phyloP scores from a whole-genome alignment of 2,888 invertebrate genomes.

The Danaus chrysippus region DNA sequence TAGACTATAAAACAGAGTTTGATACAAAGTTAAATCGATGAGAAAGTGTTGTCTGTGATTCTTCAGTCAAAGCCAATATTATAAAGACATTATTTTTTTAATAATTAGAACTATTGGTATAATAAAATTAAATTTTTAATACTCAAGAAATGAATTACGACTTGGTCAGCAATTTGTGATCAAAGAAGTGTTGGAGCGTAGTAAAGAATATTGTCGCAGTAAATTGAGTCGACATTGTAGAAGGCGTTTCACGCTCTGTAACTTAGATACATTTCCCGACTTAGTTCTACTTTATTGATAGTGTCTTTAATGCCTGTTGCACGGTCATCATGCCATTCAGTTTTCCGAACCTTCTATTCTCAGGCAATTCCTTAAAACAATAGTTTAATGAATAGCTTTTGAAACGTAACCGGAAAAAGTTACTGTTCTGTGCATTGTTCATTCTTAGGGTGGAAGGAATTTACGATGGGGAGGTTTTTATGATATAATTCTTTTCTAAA shows the following conservation, averaged over 20 bases:
- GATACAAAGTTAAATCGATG: too few relatives aligned
- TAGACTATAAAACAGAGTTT: too few relatives aligned
- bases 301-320: constrained; percentile 44
- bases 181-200: constrained; percentile 39
- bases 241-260: constrained; percentile 66
- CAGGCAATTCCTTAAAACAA: constrained; percentile 21
- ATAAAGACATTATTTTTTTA: too few relatives aligned
- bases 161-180: constrained; percentile 54
- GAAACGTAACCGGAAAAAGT: constrained; percentile 9
- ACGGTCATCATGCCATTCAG: constrained; percentile 16
- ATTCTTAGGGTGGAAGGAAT: background rate
- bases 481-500: constrained; percentile 2
- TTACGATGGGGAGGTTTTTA: background rate
- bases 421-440: constrained; percentile 8
- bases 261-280: constrained; percentile 56
- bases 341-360: constrained; percentile 34
- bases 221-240: constrained; percentile 55
- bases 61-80: too few relatives aligned
- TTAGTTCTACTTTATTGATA: constrained; percentile 37
- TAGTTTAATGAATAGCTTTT: constrained; percentile 19
- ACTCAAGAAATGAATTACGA: constrained; percentile 19
- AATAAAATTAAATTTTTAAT: too few relatives aligned
- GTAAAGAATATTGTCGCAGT: constrained; percentile 55
- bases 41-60: too few relatives aligned
- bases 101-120: too few relatives aligned